phyloP scores from a whole-genome alignment of 2,113 vertebrate genomes.

The Bufo gargarizans region DNA sequence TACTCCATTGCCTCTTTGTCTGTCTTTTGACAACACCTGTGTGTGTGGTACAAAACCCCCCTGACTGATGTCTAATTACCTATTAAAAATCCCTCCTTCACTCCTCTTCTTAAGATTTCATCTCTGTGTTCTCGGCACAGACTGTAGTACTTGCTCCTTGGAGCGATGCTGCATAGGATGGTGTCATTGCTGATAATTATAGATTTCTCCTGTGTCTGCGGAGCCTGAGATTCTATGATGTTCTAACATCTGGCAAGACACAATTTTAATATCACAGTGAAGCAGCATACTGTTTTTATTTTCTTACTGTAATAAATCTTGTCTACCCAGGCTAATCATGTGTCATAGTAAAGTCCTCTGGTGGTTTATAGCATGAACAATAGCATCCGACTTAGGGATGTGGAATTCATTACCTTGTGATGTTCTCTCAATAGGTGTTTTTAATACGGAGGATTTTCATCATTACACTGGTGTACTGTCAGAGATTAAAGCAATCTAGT shows the following conservation, averaged over 20 bases:
- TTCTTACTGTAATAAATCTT: constrained; percentile 54
- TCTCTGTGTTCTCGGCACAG: constrained; percentile 7
- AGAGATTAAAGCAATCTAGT: background rate
- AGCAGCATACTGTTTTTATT: constrained; percentile 55
- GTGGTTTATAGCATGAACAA: constrained; percentile 47
- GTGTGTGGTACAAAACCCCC: constrained; percentile 8
- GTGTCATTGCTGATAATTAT: constrained; percentile 50
- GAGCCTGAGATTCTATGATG: constrained; percentile 25
- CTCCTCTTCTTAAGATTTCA: background rate
- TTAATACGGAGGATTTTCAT: constrained; percentile 21
- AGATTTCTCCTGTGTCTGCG: constrained; percentile 51
- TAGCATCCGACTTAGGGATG: constrained; percentile 17
- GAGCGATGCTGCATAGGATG: constrained; percentile 35
- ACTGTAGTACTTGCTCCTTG: constrained; percentile 9
- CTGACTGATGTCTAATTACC: constrained; percentile 35
- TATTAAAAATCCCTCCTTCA: background rate
- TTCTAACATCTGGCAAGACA: constrained; percentile 38
- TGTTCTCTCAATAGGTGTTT: constrained; percentile 42
- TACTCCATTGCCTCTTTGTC: constrained; percentile 1
- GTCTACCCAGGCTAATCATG: constrained; percentile 52
- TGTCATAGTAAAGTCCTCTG: constrained; percentile 53
- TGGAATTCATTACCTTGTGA: constrained; percentile 40
- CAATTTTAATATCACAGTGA: constrained; percentile 53
- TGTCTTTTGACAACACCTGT: constrained; percentile 27
- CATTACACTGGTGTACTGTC: background rate